phyloP scores from a whole-genome alignment of 2,888 invertebrate species.

The Cryptocheilus praepositus region DNA sequence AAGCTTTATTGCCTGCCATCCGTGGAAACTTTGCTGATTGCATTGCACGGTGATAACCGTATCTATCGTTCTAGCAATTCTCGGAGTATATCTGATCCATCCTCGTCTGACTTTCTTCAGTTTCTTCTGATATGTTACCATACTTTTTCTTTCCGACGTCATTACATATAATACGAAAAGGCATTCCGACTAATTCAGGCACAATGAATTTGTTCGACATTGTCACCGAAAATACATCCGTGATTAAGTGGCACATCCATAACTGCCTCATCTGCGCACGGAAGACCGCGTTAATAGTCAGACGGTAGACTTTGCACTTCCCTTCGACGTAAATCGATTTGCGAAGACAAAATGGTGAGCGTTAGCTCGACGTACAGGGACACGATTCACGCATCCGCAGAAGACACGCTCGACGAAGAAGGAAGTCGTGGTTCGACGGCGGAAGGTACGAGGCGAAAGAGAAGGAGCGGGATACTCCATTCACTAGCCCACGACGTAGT shows the following conservation, averaged over 20 bases:
- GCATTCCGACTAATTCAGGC: too few relatives aligned
- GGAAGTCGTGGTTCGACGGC: constrained; percentile 2
- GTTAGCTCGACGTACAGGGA: neutral
- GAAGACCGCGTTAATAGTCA: constrained; percentile 13
- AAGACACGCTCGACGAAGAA: neutral
- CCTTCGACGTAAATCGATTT: too few relatives aligned
- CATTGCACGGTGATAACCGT: constrained; percentile 54
- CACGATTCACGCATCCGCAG: neutral
- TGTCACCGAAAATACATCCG: neutral
- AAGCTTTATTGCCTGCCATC: constrained; percentile 57
- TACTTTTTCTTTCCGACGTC: neutral
- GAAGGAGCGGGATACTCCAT: constrained; percentile 6
- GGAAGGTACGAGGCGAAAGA: neutral
- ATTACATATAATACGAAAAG: neutral
- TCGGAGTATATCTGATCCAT: constrained; percentile 49
- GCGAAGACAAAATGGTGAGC: too few relatives aligned
- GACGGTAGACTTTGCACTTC: neutral
- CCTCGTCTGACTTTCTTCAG: constrained; percentile 14
- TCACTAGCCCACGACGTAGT: constrained; percentile 8
- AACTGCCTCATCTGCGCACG: neutral
- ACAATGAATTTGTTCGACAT: neutral
- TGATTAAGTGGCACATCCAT: neutral
- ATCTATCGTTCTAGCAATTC: constrained; percentile 48
- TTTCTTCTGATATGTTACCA: neutral
- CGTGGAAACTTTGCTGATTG: constrained; percentile 59